Evolutionary conservation across 2,888 invertebrate genomes (phyloP).

Genomic region (Pediacus dermestoides): DNA sequence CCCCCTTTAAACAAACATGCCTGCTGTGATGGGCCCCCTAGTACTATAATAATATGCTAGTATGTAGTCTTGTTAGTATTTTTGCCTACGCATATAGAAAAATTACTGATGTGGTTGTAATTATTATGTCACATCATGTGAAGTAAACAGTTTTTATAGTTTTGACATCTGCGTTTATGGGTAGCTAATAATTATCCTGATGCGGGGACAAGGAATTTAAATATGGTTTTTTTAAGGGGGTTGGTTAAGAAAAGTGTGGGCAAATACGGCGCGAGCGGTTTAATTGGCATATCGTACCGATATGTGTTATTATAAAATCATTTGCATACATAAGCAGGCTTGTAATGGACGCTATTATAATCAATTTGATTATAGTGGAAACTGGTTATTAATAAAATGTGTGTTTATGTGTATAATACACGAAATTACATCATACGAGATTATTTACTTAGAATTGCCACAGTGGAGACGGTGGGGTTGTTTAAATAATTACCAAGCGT

Average conservation of each 20-base stretch:
- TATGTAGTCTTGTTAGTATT: too few relatives aligned
- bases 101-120: constrained; percentile 29
- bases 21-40: constrained; percentile 25
- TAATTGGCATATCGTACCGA: constrained; percentile 16
- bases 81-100: constrained; percentile 24
- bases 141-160: constrained; percentile 29
- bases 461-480: too few relatives aligned
- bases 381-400: not conserved
- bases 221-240: constrained; percentile 4
- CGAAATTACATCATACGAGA: too few relatives aligned
- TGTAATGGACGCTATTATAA: too few relatives aligned
- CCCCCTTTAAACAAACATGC: constrained; percentile 44
- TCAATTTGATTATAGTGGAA: not conserved
- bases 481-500: too few relatives aligned
- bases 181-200: constrained; percentile 27
- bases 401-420: too few relatives aligned
- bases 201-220: too few relatives aligned
- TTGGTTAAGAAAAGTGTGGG: not conserved
- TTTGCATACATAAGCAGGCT: constrained; percentile 19
- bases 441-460: too few relatives aligned
- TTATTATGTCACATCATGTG: constrained; percentile 30
- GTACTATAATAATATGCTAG: constrained; percentile 3
- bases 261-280: not conserved
- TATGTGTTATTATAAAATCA: constrained; percentile 21
- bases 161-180: constrained; percentile 25